Evolutionary conservation across 2,888 invertebrate genomes (phyloP).

Genomic region (Cinara cedri): DNA sequence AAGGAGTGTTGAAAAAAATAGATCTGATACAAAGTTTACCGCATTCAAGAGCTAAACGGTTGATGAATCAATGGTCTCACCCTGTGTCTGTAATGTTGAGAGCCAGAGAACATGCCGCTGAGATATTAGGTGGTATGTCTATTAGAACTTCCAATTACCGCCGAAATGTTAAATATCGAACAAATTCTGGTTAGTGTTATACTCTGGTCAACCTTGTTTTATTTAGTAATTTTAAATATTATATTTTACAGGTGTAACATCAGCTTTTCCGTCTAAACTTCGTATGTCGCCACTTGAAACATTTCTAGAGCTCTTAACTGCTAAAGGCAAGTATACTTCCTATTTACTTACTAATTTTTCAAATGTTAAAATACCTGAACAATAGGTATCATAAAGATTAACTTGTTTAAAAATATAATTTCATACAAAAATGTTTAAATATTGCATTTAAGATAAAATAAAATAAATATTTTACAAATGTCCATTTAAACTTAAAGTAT

Average conservation of each 20-base stretch:
- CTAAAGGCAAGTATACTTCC: constrained; percentile 67
- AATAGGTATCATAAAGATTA: no score
- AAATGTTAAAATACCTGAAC: background rate
- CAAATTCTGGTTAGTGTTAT: constrained; percentile 26
- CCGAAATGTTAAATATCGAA: constrained; percentile 61
- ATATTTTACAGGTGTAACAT: constrained; percentile 68
- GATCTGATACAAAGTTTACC: constrained; percentile 77
- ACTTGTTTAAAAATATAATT: no score
- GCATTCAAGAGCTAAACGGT: constrained; percentile 77
- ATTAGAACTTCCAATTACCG: constrained; percentile 63
- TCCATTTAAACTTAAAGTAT: no score
- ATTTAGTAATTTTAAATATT: background rate
- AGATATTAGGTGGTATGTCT: constrained; percentile 77
- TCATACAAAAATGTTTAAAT: no score
- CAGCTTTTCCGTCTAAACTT: constrained; percentile 74
- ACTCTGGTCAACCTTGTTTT: background rate
- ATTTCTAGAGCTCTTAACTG: constrained; percentile 82
- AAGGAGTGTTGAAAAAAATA: constrained; percentile 74
- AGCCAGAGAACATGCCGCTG: constrained; percentile 80
- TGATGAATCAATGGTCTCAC: constrained; percentile 79
- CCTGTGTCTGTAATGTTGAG: constrained; percentile 78
- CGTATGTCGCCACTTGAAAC: constrained; percentile 81
- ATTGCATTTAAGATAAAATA: no score
- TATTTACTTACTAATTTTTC: background rate
- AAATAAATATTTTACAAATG: no score